Conservation (phyloP, 2,888 invertebrate species). For the Labia minor region DNA sequence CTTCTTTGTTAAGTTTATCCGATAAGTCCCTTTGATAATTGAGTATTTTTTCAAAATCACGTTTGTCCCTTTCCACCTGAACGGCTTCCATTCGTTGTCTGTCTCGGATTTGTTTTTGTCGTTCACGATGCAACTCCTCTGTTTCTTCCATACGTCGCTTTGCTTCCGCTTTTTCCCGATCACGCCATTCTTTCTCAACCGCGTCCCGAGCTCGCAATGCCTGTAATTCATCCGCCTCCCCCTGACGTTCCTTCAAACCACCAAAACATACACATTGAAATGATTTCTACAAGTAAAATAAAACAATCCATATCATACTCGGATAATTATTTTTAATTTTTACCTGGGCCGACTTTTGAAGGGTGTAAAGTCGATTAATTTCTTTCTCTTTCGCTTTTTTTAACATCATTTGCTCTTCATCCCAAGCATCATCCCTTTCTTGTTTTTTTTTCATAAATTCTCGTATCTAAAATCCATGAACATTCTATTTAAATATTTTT, state of each 20-base stretch:
- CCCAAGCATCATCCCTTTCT: constrained; percentile 47
- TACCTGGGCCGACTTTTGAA: constrained; percentile 36
- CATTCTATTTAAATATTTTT: constrained; percentile 3
- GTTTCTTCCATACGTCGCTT: constrained; percentile 44
- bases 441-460: constrained; percentile 52
- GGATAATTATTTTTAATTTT: background rate
- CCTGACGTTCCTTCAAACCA: background rate
- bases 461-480: constrained; percentile 37
- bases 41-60: constrained; percentile 48
- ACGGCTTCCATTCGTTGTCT: constrained; percentile 50
- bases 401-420: constrained; percentile 42
- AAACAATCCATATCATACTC: background rate
- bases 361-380: constrained; percentile 39
- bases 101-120: constrained; percentile 43
- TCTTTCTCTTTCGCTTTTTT: constrained; percentile 53
- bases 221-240: background rate
- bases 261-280: too few species aligned
- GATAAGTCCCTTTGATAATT: constrained; percentile 41
- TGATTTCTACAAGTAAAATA: background rate
- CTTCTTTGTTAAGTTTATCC: constrained; percentile 21
- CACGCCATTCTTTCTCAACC: constrained; percentile 59
- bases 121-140: constrained; percentile 41
- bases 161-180: constrained; percentile 51
- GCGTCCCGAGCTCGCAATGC: background rate
- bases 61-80: constrained; percentile 53